Evolutionary conservation across 1,140 invertebrate genomes (phyloP), one percentile per base, ranked within the genome.

Genomic region (Palaemon carinicauda): DNA sequence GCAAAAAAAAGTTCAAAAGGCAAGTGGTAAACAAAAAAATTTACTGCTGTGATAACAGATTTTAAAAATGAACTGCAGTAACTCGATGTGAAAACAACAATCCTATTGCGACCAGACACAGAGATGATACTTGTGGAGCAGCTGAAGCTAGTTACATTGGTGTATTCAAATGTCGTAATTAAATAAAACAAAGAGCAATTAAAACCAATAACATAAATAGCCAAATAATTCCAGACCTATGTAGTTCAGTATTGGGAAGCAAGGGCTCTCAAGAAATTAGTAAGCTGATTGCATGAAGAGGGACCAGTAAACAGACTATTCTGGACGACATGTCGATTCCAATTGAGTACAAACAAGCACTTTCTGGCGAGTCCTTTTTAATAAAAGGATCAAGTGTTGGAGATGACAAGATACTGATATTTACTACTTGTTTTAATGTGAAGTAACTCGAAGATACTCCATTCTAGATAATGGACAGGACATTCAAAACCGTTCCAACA

Each of bases 151-250:
- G 73, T 75, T 31, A 31, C 24, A 19, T 75, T 75, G 24, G 33
- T 75, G 19, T 75, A 75, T 21, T 75, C 21, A 75, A 75, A 41
- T 75, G 73, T 75, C 73, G 33, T 75, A 75, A 41, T 75, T 3
- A 21, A 75, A 75, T 75, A 75, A 75, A n/a, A n/a, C n/a, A n/a
- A n/a, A n/a, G n/a, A 75, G 19, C 73, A 29, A 75, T 31, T 75
- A 31, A 75, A 9, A 75, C 73, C 73, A 31, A 31, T n/a, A 31
- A 75, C 24, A 75, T 27, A 19, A 3, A 21, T 75, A 27, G 73
- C 73, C 73, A 75, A 75, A 75, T 75, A 75, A 75, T 75, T 75
- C 73, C 24, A 75, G 73, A 75, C 33, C 21, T 75, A 75, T 75
- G 73, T 75, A 75, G 73, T 12, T 75, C 73, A 75, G 27, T 75